Percentiles rank a stretch among this genome's conserved stretches.
Evolutionary conservation across 2,797 vertebrate genomes (phyloP).

Genomic region (Gila robusta): DNA sequence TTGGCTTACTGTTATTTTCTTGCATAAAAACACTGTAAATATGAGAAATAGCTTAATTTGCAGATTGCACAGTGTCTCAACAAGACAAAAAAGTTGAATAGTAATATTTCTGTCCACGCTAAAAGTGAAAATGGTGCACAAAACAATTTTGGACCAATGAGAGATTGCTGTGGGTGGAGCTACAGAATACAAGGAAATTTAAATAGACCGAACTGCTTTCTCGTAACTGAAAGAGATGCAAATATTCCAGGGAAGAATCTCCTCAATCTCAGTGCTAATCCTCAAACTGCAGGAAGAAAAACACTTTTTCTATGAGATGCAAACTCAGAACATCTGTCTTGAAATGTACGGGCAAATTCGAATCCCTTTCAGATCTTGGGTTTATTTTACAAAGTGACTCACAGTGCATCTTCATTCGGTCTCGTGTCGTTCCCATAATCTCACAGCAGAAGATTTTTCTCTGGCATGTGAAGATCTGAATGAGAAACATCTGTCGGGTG

Average conservation of each 20-base stretch:
- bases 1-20: background rate
- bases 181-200: background rate
- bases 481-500: constrained; percentile 69
- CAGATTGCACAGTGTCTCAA: background rate
- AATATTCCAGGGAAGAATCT: background rate
- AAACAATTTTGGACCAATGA: background rate
- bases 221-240: background rate
- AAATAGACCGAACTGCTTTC: no score
- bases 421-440: constrained; percentile 51
- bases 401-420: constrained; percentile 1
- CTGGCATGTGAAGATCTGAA: constrained; percentile 70
- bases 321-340: background rate
- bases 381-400: background rate
- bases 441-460: constrained; percentile 67
- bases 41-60: background rate
- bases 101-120: no score
- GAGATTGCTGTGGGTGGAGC: constrained; percentile 1
- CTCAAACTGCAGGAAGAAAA: background rate
- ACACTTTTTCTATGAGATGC: background rate
- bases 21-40: background rate
- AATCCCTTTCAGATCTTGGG: background rate
- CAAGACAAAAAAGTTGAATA: background rate
- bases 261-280: background rate
- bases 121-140: background rate
- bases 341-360: background rate